Conservation (phyloP, 2,797 vertebrate species). For the Antennarius maculatus region DNA sequence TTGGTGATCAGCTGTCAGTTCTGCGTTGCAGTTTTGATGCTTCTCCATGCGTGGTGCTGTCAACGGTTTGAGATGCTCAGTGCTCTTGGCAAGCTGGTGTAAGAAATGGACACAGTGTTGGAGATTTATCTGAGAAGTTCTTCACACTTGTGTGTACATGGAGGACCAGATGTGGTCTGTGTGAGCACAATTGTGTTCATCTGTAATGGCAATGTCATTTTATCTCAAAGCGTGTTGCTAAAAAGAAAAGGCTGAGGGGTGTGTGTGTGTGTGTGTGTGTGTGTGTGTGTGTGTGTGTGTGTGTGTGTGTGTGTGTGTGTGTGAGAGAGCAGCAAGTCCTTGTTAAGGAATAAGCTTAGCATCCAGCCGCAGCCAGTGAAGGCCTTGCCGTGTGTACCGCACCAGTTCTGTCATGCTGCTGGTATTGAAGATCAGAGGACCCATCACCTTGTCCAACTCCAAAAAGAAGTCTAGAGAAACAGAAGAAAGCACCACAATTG, state of each 20-base stretch:
- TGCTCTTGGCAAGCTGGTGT: constrained; percentile 85
- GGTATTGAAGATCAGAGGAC: constrained; percentile 95
- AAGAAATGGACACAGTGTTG: constrained; percentile 95
- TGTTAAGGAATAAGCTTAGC: constrained; percentile 87
- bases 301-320: constrained; percentile 24
- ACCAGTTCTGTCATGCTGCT: constrained; percentile 99
- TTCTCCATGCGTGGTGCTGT: constrained; percentile 58
- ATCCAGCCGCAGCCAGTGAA: constrained; percentile 96
- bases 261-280: constrained; percentile 6
- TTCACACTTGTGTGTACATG: constrained; percentile 55
- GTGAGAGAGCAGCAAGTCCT: constrained; percentile 52
- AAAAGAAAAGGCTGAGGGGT: constrained; percentile 52
- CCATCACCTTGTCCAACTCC: constrained; percentile 98
- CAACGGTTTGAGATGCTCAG: constrained; percentile 65
- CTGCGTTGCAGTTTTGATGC: constrained; percentile 53
- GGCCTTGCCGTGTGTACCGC: constrained; percentile 95
- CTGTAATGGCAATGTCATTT: constrained; percentile 23
- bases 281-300: constrained; percentile 48
- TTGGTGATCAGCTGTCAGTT: constrained; percentile 46
- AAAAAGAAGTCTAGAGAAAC: constrained; percentile 90
- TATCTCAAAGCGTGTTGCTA: constrained; percentile 48
- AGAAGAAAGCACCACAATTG: not conserved
- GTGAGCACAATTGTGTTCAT: constrained; percentile 21
- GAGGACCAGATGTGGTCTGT: constrained; percentile 63
- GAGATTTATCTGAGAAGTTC: constrained; percentile 88